Base-by-base conservation (phyloP, 2,888 invertebrate genomes). In the Eurytoma californica region DNA sequence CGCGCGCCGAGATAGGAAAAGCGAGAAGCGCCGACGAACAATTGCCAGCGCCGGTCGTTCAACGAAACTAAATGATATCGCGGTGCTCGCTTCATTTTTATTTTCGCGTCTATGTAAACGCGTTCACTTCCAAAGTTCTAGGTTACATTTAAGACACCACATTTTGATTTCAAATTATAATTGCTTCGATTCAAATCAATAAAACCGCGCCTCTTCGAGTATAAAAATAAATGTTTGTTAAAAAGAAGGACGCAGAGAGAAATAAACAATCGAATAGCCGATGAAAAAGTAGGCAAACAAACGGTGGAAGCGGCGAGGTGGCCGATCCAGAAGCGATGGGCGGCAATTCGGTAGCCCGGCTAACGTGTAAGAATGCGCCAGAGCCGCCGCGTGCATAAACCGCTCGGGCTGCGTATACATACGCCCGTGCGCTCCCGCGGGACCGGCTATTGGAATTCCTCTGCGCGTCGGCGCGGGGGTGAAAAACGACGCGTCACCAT, bases 291-390 rank as follows among this genome's bases (percentile, higher is more conserved):
- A 49, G 7, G n/a, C 39, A 74, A 28, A 67, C 20, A 51, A 14
- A 53, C 39, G 51, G 5, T n/a, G 9, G 39, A 24, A 53, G n/a
- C 55, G 14, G 20, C 12, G 3, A 13, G 9, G 39, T 39, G 9
- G 9, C 24, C 39, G 39, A 39, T 39, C 9, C 18, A 13, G 7
- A 55, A 72, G 28, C 49, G 67, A 61, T 60, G 67, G 65, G 53
- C 30, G 67, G 67, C 73, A 73, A 78, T 78, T 73, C 66, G 69
- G 79, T 79, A 49, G 63, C 67, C 49, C 65, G 73, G 73, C 58
- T 24, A 72, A 69, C 79, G 73, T 69, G 73, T 73, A 74, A 79
- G 79, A 79, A 79, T 79, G 69, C 79, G 67, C 58, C n/a, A n/a
- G 47, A 77, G 9, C 30, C 53, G 77, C 47, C 72, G 47, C 20